Percentiles rank a stretch among this genome's conserved stretches.
Conservation (phyloP, 2,888 invertebrate species). For the Ennomos fuscantarius region DNA sequence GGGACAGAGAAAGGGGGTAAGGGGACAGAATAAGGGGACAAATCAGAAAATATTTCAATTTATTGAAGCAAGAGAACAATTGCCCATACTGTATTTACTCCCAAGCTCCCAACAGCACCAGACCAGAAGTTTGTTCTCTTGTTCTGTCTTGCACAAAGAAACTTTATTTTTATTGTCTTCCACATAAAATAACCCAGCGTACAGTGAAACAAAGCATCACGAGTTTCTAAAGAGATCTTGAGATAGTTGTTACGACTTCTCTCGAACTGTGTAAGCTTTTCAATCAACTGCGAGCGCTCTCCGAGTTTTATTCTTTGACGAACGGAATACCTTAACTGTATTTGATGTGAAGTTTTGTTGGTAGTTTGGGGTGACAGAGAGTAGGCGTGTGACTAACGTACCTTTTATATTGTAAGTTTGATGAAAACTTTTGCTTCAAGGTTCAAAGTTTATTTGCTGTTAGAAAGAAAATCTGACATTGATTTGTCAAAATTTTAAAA, state of each 20-base stretch:
- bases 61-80: too few relatives aligned
- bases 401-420: too few relatives aligned
- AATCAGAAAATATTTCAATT: too few relatives aligned
- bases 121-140: conserved; percentile 22
- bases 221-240: conserved; percentile 38
- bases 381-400: not conserved
- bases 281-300: conserved; percentile 31
- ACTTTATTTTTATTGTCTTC: conserved; percentile 50
- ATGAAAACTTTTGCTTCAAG: too few relatives aligned
- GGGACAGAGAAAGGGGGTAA: too few relatives aligned
- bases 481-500: too few relatives aligned
- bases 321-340: conserved; percentile 7
- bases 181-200: conserved; percentile 43
- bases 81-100: not conserved
- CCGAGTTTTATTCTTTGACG: conserved; percentile 23
- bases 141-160: conserved; percentile 36
- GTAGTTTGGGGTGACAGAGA: not conserved
- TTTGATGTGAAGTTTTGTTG: conserved; percentile 2
- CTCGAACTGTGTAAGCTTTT: conserved; percentile 34
- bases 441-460: too few relatives aligned
- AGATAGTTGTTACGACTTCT: conserved; percentile 33
- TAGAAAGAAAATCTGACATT: too few relatives aligned
- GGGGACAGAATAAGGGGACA: too few relatives aligned
- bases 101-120: not conserved
- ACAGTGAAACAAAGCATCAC: conserved; percentile 44